Conservation (phyloP, 2,888 invertebrate genomes). For the Rhagophthalmus giganteus region DNA sequence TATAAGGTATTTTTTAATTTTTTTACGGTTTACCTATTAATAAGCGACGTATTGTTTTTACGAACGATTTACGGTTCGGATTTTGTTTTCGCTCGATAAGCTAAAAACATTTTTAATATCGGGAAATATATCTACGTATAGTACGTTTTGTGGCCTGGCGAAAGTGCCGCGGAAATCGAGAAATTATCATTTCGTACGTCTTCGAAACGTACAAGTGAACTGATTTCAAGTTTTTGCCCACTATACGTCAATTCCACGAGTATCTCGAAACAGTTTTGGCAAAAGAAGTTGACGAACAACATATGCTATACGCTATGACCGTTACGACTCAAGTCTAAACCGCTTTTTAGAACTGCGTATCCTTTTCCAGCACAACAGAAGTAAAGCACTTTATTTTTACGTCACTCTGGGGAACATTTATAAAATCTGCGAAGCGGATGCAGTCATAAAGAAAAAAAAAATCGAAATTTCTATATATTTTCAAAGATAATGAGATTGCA, state of each 20-base stretch:
- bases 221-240: constrained; percentile 35
- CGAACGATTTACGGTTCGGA: too few species aligned
- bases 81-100: too few species aligned
- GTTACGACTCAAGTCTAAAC: constrained; percentile 24
- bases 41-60: too few species aligned
- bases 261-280: constrained; percentile 26
- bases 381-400: constrained; percentile 18
- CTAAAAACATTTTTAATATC: too few species aligned
- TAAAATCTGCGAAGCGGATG: constrained; percentile 11
- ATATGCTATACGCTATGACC: constrained; percentile 34
- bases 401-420: constrained; percentile 20
- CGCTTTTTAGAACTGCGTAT: constrained; percentile 24
- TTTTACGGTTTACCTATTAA: too few species aligned
- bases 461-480: constrained; percentile 3
- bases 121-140: too few species aligned
- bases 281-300: constrained; percentile 37
- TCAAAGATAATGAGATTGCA: background rate
- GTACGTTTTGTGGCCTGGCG: too few species aligned
- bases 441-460: constrained; percentile 5
- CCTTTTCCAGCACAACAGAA: constrained; percentile 21
- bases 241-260: constrained; percentile 28
- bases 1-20: too few species aligned
- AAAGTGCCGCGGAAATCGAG: too few species aligned
- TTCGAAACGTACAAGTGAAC: constrained; percentile 32
- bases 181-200: constrained; percentile 28